Evolutionary conservation across 92 coral and sea anemone genomes (phyloP).

Genomic region (Epizoanthus illoricatus): DNA sequence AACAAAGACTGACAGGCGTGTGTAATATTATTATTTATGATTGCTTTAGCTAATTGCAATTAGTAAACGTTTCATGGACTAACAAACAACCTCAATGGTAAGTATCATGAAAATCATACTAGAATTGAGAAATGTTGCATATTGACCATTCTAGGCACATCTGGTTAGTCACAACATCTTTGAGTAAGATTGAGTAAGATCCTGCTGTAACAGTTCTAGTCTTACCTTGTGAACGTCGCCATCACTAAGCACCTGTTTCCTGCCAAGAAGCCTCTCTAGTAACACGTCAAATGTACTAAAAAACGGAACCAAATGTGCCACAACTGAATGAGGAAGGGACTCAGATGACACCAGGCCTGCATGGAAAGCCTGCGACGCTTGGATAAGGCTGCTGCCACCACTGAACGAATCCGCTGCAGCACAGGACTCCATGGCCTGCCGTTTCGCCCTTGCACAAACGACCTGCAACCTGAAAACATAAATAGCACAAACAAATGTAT

Average conservation of each 20-base stretch:
- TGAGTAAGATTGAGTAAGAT: not conserved
- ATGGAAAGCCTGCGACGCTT: slow-evolving; percentile 14
- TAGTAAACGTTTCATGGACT: too few species aligned
- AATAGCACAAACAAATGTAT: too few species aligned
- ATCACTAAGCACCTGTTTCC: slow-evolving; percentile 47
- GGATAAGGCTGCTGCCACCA: not conserved
- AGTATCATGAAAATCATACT: too few species aligned
- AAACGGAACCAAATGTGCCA: slow-evolving; percentile 84
- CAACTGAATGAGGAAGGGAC: slow-evolving; percentile 75
- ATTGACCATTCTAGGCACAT: too few species aligned
- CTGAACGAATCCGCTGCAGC: not conserved
- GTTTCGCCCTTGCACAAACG: slow-evolving; percentile 1
- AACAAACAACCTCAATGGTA: too few species aligned
- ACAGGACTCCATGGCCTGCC: not conserved
- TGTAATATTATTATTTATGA: too few species aligned
- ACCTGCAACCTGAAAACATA: slow-evolving; percentile 12
- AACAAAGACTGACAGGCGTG: too few species aligned
- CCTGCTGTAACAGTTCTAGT: not conserved
- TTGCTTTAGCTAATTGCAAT: too few species aligned
- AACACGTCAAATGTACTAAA: slow-evolving; percentile 55
- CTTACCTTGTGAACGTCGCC: slow-evolving; percentile 61
- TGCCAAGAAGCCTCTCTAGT: slow-evolving; percentile 45
- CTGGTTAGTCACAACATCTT: too few species aligned
- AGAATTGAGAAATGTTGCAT: too few species aligned
- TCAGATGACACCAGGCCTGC: slow-evolving; percentile 66